Percentiles rank a stretch among this genome's conserved stretches.
These are phyloP conservation scores for Leucozona laternaria DNA, from an alignment of 2,888 invertebrate genomes.

Conservation along the genomic window DNA sequence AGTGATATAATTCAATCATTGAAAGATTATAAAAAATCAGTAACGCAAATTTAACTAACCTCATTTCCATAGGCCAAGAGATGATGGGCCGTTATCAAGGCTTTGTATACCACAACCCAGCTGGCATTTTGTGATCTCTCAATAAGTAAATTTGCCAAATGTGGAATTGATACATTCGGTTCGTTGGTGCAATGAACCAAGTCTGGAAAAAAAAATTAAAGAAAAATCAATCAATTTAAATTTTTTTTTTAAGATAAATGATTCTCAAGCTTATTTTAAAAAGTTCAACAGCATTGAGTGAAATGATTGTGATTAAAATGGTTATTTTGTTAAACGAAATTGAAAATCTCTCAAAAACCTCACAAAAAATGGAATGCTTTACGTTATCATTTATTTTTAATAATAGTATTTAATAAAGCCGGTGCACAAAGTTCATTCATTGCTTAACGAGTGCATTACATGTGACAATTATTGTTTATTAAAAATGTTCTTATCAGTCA, in stretches of 20 bases:
- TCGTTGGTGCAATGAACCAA: constrained; percentile 99
- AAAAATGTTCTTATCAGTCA: constrained; percentile 55
- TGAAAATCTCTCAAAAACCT: background rate
- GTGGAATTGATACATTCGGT: constrained; percentile 99
- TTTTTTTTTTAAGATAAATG: background rate
- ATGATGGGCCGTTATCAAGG: constrained; percentile 99
- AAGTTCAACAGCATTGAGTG: background rate
- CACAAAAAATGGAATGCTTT: background rate
- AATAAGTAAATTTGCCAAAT: constrained; percentile 98
- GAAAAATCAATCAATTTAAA: constrained; percentile 35
- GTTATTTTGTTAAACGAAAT: background rate
- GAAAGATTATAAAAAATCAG: constrained; percentile 7
- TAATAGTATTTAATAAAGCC: background rate
- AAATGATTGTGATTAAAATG: background rate
- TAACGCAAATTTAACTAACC: constrained; percentile 86
- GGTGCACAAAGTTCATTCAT: constrained; percentile 27
- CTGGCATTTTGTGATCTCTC: constrained; percentile 98
- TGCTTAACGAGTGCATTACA: constrained; percentile 3
- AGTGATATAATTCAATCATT: background rate
- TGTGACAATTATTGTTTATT: constrained; percentile 18
- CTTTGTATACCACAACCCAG: constrained; percentile 99
- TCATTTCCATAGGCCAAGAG: constrained; percentile 99
- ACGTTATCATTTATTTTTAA: background rate
- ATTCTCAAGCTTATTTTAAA: background rate
- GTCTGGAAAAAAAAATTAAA: constrained; percentile 88